Base-by-base conservation (phyloP, 2,113 vertebrate species). In the Hirundichthys speculiger region DNA sequence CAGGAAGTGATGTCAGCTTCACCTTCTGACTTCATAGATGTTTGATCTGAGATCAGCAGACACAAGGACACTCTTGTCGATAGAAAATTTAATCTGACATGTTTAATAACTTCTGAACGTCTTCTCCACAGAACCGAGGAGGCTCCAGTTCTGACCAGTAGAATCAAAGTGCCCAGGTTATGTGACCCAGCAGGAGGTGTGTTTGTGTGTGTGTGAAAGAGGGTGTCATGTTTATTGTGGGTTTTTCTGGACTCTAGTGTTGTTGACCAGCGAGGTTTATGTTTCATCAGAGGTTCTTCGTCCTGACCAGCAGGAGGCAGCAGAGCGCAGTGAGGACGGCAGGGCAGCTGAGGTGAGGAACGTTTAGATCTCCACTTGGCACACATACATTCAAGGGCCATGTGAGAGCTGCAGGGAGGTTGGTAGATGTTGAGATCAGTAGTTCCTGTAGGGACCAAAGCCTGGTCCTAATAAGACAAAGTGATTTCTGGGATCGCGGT, bases 331-430 rank as follows among this genome's bases (percentile, higher is more conserved):
- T 0, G 84, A 89, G 46, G 83, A 88, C 67, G 82, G 68, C 79
- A 68, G 85, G 81, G 77, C 88, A n/a, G 73, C 89, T 7, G 89
- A 91, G 89, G 91, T 91, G 48, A 73, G 45, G 39, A 22, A 16
- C 40, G 2, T 5, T 16, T 8, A 11, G 30, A 10, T 34, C 30
- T 9, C 30, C 30, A 7, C n/a, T n/a, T n/a, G n/a, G n/a, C n/a
- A n/a, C n/a, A n/a, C n/a, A 27, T 4, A 6, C 25, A 27, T 27
- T 27, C 25, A n/a, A n/a, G n/a, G 25, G 25, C 6, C 25, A 27
- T 27, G 25, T 27, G 25, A 27, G 3, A 4, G n/a, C n/a, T n/a
- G n/a, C n/a, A n/a, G n/a, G n/a, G n/a, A n/a, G n/a, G n/a, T n/a
- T n/a, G n/a, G n/a, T n/a, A n/a, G n/a, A n/a, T n/a, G n/a, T n/a